Evolutionary conservation across 2,888 invertebrate genomes (phyloP), one percentile per base, ranked within the genome.

Genomic region (Aromia moschata): DNA sequence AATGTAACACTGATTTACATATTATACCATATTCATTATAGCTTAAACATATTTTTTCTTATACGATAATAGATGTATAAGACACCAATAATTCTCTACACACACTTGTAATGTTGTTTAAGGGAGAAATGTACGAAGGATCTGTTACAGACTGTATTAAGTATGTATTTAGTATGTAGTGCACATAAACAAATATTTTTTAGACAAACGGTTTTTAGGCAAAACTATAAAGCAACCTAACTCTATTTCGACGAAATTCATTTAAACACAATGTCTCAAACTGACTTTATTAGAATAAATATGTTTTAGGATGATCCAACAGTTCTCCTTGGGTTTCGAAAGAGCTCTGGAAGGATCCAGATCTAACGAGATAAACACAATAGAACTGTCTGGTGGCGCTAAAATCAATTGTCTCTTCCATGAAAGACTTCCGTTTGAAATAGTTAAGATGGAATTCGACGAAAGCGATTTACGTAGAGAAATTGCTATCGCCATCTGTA

Each of bases 391-490:
- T 4, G 99, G 99, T 61, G 99, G 99, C 82, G 99, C 99, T 69
- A 96, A 97, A 83, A 99, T 99, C 76, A 99, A 99, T 83, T 88
- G 98, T 71, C 86, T 99, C 73, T 99, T 99, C 85, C 98, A 99
- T 81, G 99, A 99, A 83, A 86, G 99, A 74, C 97, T 99, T 81
- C 99, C 99, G 16, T 99, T 98, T 83, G 99, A 98, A 84, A 94
- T 98, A 74, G 97, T 98, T 69, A 97, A 97, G 85, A 99, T 98
- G 96, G 97, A 98, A 79, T 98, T 98, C 80, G 98, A 99, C 79
- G 99, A 99, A 81, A 98, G 97, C 81, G 98, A 99, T 79, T 83
- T 99, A 70, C 88, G 99, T 40, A 87, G 93, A 70, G 98, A 99
- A 84, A 99, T 99, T 76, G 97, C 98, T 51, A 98, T 97, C 82